phyloP scores from a whole-genome alignment of 2,113 vertebrate genomes.

The Scytalopus superciliaris region DNA sequence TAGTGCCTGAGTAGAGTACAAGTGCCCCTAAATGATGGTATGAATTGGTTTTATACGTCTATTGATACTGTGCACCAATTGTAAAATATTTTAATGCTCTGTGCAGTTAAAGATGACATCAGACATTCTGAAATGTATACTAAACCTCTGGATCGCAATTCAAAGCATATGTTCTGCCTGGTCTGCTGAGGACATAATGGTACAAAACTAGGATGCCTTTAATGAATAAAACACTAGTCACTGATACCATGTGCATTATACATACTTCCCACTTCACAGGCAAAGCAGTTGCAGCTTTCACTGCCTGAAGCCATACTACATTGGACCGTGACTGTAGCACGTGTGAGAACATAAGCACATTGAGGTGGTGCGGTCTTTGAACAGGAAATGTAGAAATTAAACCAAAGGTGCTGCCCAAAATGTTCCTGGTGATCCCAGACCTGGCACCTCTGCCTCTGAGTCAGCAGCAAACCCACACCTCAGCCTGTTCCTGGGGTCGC shows the following conservation, averaged over 20 bases:
- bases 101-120: background rate
- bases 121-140: conserved; percentile 4
- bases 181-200: background rate
- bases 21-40: background rate
- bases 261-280: conserved; percentile 41
- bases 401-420: background rate
- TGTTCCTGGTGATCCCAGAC: background rate
- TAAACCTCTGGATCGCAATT: background rate
- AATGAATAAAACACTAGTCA: conserved; percentile 64
- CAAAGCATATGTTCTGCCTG: conserved; percentile 42
- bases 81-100: background rate
- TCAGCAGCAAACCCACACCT: background rate
- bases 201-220: conserved; percentile 47
- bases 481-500: background rate
- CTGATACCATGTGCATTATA: conserved; percentile 33
- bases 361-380: background rate
- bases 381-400: background rate
- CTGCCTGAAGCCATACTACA: conserved; percentile 11
- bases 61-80: background rate
- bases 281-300: conserved; percentile 29
- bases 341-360: background rate
- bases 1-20: background rate
- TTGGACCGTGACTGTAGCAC: background rate
- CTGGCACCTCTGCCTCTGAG: background rate
- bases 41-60: background rate